Evolutionary conservation across 2,888 invertebrate species (phyloP).

Genomic region (Drosophila kuntzei): DNA sequence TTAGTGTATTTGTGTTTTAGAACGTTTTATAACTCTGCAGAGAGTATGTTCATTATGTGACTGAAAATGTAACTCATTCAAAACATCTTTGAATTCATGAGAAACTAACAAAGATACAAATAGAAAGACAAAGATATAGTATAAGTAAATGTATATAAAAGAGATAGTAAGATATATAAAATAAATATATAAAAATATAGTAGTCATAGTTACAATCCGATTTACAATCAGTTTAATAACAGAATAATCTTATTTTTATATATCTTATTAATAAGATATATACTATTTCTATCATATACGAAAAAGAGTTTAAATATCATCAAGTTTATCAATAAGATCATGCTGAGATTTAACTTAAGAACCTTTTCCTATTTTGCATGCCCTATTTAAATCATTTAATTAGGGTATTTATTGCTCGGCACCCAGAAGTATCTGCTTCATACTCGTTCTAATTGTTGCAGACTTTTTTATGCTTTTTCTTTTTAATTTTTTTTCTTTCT

Average conservation of each 20-base stretch:
- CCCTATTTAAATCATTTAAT: neutral
- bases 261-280: too few relatives aligned
- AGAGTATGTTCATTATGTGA: conserved; percentile 1
- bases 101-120: too few relatives aligned
- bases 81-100: neutral
- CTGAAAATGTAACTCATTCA: neutral
- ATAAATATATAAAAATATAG: neutral
- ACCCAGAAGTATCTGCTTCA: neutral
- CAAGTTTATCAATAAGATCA: neutral
- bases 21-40: conserved; percentile 4
- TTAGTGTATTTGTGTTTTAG: conserved; percentile 2
- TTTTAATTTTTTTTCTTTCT: conserved; percentile 32
- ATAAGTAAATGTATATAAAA: too few relatives aligned
- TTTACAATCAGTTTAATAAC: neutral
- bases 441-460: conserved; percentile 37
- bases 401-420: conserved; percentile 3
- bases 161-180: too few relatives aligned
- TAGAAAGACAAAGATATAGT: neutral
- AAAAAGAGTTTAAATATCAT: too few relatives aligned
- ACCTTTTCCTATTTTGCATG: neutral
- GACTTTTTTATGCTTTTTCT: conserved; percentile 32
- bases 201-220: neutral
- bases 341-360: neutral
- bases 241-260: neutral
- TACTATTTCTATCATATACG: too few relatives aligned